Percentiles rank a stretch among this genome's conserved stretches.
Evolutionary conservation across 2,888 invertebrate species (phyloP).

Genomic region (Apodemia mormo): DNA sequence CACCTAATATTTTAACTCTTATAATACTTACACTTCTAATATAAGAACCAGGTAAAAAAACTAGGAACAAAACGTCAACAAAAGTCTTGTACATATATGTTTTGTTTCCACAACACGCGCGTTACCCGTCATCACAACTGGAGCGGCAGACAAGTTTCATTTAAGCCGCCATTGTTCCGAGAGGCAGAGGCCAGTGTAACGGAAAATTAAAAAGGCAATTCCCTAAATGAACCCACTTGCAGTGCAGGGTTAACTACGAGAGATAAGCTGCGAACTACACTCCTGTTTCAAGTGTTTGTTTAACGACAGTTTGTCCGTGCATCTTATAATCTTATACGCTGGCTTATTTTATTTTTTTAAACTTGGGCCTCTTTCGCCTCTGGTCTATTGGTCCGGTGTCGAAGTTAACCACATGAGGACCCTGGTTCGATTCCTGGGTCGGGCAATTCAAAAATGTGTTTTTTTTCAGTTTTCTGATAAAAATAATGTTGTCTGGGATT

Average conservation of each 20-base stretch:
- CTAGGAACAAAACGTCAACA: not conserved
- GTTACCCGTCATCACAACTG: constrained; percentile 37
- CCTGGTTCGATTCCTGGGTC: too few relatives aligned
- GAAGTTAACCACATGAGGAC: too few relatives aligned
- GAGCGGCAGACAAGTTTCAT: constrained; percentile 39
- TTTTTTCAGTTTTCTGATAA: too few relatives aligned
- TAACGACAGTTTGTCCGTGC: not conserved
- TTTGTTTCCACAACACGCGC: constrained; percentile 20
- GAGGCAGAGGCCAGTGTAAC: constrained; percentile 49
- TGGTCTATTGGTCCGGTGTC: too few relatives aligned
- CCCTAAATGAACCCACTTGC: constrained; percentile 62
- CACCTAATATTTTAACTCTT: not conserved
- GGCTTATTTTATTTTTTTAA: too few relatives aligned
- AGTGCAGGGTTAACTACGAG: constrained; percentile 47
- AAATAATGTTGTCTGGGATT: too few relatives aligned
- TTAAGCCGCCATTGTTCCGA: constrained; percentile 40
- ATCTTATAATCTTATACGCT: not conserved
- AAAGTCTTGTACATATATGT: not conserved
- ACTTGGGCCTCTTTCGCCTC: too few relatives aligned
- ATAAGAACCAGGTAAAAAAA: not conserved
- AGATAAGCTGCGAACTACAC: constrained; percentile 34
- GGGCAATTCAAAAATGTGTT: too few relatives aligned
- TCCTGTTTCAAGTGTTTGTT: constrained; percentile 3
- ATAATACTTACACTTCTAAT: not conserved
- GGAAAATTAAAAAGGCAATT: constrained; percentile 75